Base-by-base conservation (phyloP, 2,888 invertebrate genomes). In the Drosophila subsilvestris region DNA sequence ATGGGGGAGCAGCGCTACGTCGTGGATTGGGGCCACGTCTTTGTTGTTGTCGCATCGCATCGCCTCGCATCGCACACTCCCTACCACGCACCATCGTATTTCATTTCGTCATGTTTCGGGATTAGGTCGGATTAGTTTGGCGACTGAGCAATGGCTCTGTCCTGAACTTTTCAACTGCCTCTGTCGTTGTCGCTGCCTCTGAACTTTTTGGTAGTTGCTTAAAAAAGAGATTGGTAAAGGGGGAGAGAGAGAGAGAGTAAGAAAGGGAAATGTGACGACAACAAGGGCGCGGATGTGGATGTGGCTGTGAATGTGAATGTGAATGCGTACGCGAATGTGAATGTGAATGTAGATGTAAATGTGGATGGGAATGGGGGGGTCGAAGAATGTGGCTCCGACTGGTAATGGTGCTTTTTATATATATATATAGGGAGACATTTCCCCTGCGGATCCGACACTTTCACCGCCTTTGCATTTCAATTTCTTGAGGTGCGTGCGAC, bases 101-200 rank as follows among this genome's bases (percentile, higher is more conserved):
- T 90, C 90, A 90, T 90, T 90, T 90, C 90, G 90, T 90, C 90
- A 90, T 90, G 90, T 90, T 89, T 80, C 80, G 83, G 89, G 90
- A 90, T 90, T 90, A 90, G 77, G 80, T 75, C 75, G 89, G 90
- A 90, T 90, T 90, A 90, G 89, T 79, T 67, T 80, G 83, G 77
- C 82, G 88, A 85, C 86, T 84, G 88, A 81, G 87, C 79, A 85
- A 78, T 84, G 82, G 83, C 85, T 84, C 85, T 84, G 79, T 78
- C 76, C 79, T 87, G 87, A 87, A 86, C 87, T 86, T 86, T 78
- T 71, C 65, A 78, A 76, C 73, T 60, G 59, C 49, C 51, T 12
- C 32, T 32, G 32, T 37, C 37, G 37, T 37, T 53, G 51, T 49
- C 51, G 74, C 69, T 74, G 73, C 73, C 68, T 78, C 73, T 78